Evolutionary conservation across 2,797 vertebrate species (phyloP).

Genomic region (Carapus acus): DNA sequence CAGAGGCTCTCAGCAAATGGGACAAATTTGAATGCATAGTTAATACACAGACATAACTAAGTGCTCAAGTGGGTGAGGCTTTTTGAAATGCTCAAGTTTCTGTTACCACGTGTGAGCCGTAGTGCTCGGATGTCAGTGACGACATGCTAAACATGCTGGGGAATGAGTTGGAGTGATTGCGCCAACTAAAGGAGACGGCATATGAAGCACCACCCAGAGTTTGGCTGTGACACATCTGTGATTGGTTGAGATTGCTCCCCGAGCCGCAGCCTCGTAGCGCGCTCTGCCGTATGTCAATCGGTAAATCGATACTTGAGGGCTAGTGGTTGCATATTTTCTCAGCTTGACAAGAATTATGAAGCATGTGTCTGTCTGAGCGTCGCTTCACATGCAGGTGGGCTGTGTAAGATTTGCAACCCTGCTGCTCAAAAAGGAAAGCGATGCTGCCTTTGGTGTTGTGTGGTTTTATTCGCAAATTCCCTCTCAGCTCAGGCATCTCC

Average conservation of each 20-base stretch:
- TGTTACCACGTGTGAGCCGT: constrained; percentile 22
- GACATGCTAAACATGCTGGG: constrained; percentile 19
- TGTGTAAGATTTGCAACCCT: too few relatives aligned
- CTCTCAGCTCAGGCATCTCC: too few relatives aligned
- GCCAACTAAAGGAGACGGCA: constrained; percentile 10
- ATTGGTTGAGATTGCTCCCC: constrained; percentile 28
- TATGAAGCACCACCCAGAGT: not conserved
- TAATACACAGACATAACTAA: constrained; percentile 50
- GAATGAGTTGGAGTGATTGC: constrained; percentile 4
- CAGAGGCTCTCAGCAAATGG: constrained; percentile 39
- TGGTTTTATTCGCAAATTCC: too few relatives aligned
- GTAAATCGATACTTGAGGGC: constrained; percentile 43
- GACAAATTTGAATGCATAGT: constrained; percentile 15
- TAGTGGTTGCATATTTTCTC: constrained; percentile 34
- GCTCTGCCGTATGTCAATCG: constrained; percentile 36
- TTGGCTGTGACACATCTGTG: constrained; percentile 22
- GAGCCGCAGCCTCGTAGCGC: constrained; percentile 31
- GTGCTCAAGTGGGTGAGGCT: constrained; percentile 15
- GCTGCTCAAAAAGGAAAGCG: too few relatives aligned
- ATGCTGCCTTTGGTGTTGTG: too few relatives aligned
- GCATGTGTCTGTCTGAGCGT: constrained; percentile 11
- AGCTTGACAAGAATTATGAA: constrained; percentile 27
- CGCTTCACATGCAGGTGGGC: constrained; percentile 1
- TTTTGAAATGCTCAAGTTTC: constrained; percentile 12
- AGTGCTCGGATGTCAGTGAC: constrained; percentile 24